Percentiles rank a stretch among this genome's conserved stretches.
Conservation (phyloP, 2,113 vertebrate genomes). For the Calyptommatus sinebrachiatus region DNA sequence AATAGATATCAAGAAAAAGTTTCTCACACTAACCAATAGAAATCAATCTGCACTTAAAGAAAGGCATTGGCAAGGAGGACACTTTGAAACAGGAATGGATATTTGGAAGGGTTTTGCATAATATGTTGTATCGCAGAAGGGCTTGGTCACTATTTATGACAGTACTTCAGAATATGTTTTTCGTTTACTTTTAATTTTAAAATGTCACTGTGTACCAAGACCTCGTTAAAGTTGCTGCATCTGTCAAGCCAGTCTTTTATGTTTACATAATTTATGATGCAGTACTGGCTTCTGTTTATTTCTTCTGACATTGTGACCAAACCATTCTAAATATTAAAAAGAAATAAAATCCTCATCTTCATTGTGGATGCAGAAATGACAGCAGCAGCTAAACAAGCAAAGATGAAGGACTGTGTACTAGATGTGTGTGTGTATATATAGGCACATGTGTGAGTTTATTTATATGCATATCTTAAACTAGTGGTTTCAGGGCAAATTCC, state of each 20-base stretch:
- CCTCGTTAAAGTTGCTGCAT: background rate
- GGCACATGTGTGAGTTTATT: background rate
- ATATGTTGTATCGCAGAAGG: accelerated
- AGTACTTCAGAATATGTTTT: background rate
- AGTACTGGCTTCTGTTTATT: conserved; percentile 13
- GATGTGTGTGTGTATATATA: background rate
- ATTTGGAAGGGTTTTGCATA: background rate
- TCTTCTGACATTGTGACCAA: background rate
- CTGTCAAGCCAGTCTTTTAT: background rate
- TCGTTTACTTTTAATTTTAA: background rate
- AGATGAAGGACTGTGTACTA: background rate
- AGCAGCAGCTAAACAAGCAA: background rate
- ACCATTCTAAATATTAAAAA: background rate
- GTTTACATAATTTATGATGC: background rate
- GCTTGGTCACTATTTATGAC: background rate
- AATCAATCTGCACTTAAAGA: conserved; percentile 1
- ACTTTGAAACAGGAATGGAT: background rate
- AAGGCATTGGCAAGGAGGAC: background rate
- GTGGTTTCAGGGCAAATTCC: background rate
- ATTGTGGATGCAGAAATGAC: background rate
- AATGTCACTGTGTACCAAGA: background rate
- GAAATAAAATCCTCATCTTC: background rate
- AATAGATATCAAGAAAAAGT: too few species aligned
- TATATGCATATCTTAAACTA: background rate
- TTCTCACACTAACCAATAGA: background rate